Evolutionary conservation across 2,888 invertebrate species (phyloP).

Genomic region (Amphiduros pacificus): DNA sequence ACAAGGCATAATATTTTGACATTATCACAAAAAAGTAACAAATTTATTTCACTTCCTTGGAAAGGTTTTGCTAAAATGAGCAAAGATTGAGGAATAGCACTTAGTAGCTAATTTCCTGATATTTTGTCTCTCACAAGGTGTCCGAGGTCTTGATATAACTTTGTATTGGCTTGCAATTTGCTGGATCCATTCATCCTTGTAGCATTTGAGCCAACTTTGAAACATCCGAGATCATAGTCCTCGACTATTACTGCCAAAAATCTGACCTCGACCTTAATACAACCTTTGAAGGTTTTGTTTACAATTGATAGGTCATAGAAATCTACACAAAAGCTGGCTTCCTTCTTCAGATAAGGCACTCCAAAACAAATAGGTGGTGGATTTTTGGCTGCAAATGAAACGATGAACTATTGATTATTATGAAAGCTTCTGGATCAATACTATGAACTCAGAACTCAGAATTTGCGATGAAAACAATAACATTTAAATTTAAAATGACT

Average conservation of each 20-base stretch:
- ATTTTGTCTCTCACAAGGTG: too few species aligned
- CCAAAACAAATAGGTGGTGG: slow-evolving; percentile 59
- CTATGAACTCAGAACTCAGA: neutral
- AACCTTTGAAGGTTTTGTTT: slow-evolving; percentile 46
- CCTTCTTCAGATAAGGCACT: slow-evolving; percentile 54
- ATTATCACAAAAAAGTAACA: too few species aligned
- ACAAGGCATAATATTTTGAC: too few species aligned
- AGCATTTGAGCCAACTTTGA: slow-evolving; percentile 29
- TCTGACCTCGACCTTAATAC: slow-evolving; percentile 50
- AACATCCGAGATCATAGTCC: slow-evolving; percentile 55
- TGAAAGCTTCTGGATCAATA: neutral
- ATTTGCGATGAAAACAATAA: too few species aligned
- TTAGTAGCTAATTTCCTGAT: too few species aligned
- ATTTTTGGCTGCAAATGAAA: slow-evolving; percentile 46
- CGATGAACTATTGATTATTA: neutral
- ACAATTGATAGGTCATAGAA: slow-evolving; percentile 49
- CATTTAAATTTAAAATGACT: too few species aligned
- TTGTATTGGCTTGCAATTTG: too few species aligned
- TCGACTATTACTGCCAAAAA: slow-evolving; percentile 46
- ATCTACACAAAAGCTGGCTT: slow-evolving; percentile 53
- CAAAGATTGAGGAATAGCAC: too few species aligned
- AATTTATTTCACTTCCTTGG: too few species aligned
- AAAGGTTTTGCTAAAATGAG: too few species aligned
- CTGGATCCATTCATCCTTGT: too few species aligned
- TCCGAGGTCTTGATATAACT: too few species aligned